Evolutionary conservation across 2,797 vertebrate genomes (phyloP).

Genomic region (Neopelma chrysocephalum): DNA sequence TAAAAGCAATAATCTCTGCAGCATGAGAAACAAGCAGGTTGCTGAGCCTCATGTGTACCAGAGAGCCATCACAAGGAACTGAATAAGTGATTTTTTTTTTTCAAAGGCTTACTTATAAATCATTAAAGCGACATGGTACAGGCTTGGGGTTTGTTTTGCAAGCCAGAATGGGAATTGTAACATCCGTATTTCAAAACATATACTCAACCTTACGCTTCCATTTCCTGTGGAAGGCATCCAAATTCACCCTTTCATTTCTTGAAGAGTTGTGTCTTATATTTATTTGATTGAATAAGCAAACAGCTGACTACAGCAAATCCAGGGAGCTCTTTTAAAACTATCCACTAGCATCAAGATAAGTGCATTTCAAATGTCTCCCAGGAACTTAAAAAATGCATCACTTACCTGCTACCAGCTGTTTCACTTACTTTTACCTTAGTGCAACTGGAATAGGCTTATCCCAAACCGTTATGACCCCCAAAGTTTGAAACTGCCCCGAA

Average conservation of each 20-base stretch:
- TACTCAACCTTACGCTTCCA: not conserved
- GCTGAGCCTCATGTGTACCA: not conserved
- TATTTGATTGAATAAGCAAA: slow-evolving; percentile 28
- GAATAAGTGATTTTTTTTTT: not conserved
- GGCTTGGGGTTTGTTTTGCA: slow-evolving; percentile 52
- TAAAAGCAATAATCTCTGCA: slow-evolving; percentile 1
- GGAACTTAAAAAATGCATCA: not conserved
- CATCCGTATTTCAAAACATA: slow-evolving; percentile 52
- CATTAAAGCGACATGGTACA: not conserved
- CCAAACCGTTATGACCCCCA: not conserved
- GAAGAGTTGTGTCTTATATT: not conserved
- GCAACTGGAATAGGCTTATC: not conserved
- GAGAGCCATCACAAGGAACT: not conserved
- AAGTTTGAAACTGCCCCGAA: not conserved
- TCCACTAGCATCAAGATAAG: slow-evolving; percentile 8
- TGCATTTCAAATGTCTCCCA: slow-evolving; percentile 17
- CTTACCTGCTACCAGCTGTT: slow-evolving; percentile 40
- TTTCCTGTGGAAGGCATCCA: slow-evolving; percentile 51
- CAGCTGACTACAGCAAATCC: not conserved
- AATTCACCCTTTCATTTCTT: slow-evolving; percentile 48
- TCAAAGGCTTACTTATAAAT: slow-evolving; percentile 23
- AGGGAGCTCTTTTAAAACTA: not conserved
- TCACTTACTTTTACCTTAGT: not conserved
- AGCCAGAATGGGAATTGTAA: slow-evolving; percentile 49
- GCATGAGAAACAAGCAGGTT: not conserved